A percentile compares a stretch with the other conserved stretches of the same genome.
Conservation (phyloP, 2,888 invertebrate species). For the Tinea pellionella region DNA sequence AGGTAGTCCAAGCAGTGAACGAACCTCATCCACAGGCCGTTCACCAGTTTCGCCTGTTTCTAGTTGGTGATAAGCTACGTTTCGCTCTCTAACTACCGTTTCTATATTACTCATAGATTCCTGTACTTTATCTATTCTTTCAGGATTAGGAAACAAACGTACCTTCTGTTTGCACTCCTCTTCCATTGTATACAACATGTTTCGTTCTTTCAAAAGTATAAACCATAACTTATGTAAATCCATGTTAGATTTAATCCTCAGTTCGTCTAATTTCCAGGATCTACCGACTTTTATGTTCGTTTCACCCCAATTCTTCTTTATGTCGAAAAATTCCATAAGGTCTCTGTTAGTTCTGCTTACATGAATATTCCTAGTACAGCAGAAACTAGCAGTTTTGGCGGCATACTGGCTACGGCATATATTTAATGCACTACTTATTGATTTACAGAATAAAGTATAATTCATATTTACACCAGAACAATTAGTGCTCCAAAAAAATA, state of each 20-base stretch:
- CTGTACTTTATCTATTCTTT: constrained; percentile 92
- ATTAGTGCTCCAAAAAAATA: no score
- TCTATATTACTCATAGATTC: constrained; percentile 96
- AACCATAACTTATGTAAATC: constrained; percentile 98
- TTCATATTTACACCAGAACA: not conserved
- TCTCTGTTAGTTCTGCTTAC: constrained; percentile 51
- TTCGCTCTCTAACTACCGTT: constrained; percentile 89
- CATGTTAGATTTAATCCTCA: constrained; percentile 92
- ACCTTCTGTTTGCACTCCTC: constrained; percentile 76
- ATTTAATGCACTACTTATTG: constrained; percentile 9
- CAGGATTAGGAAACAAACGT: constrained; percentile 87
- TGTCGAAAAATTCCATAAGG: constrained; percentile 92
- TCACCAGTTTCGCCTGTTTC: constrained; percentile 92
- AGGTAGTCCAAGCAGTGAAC: constrained; percentile 72
- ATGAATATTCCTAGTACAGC: constrained; percentile 29
- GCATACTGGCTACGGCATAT: constrained; percentile 2
- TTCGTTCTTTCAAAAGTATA: constrained; percentile 90
- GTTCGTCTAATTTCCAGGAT: constrained; percentile 89
- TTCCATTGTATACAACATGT: constrained; percentile 98
- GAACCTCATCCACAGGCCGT: constrained; percentile 71
- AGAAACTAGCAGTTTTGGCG: not conserved
- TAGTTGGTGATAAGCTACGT: constrained; percentile 87
- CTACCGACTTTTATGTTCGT: constrained; percentile 82
- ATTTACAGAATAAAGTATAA: constrained; percentile 5
- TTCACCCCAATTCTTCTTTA: constrained; percentile 84